Conservation (phyloP, 2,113 vertebrate genomes). For the Dicerorhinus sumatrensis region DNA sequence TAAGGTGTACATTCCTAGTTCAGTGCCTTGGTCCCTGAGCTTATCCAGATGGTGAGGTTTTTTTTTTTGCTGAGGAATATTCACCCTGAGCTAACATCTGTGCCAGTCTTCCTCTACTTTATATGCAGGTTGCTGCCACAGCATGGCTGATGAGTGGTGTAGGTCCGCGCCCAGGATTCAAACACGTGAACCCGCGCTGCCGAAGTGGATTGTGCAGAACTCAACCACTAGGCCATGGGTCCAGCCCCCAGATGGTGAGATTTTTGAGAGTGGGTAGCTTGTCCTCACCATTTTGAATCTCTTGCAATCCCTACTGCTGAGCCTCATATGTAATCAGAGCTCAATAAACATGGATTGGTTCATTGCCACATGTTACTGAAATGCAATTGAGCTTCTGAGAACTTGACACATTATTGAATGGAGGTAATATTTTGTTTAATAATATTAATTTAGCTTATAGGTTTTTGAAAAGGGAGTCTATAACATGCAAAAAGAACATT, state of each 20-base stretch:
- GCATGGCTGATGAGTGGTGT: too few species aligned
- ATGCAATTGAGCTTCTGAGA: not conserved
- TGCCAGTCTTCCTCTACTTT: too few species aligned
- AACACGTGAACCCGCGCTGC: too few species aligned
- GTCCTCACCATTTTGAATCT: not conserved
- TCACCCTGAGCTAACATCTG: too few species aligned
- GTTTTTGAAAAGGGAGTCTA: not conserved
- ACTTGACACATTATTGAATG: not conserved
- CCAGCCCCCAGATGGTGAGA: not conserved
- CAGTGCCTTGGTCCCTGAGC: not conserved
- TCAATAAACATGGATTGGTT: not conserved
- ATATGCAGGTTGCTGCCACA: too few species aligned
- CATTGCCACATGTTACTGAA: not conserved
- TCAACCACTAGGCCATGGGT: too few species aligned
- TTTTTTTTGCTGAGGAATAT: not conserved
- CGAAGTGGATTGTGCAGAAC: too few species aligned
- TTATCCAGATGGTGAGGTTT: not conserved
- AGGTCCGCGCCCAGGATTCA: too few species aligned
- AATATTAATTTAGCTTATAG: not conserved
- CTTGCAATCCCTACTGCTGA: not conserved
- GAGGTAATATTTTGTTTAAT: not conserved
- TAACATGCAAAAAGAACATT: conserved; percentile 24
- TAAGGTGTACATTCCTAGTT: not conserved
- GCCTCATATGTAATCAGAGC: not conserved
- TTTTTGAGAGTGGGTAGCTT: not conserved